Percentiles rank a stretch among this genome's conserved stretches.
Evolutionary conservation across 2,888 invertebrate genomes (phyloP).

Genomic region (Nomada fucata): DNA sequence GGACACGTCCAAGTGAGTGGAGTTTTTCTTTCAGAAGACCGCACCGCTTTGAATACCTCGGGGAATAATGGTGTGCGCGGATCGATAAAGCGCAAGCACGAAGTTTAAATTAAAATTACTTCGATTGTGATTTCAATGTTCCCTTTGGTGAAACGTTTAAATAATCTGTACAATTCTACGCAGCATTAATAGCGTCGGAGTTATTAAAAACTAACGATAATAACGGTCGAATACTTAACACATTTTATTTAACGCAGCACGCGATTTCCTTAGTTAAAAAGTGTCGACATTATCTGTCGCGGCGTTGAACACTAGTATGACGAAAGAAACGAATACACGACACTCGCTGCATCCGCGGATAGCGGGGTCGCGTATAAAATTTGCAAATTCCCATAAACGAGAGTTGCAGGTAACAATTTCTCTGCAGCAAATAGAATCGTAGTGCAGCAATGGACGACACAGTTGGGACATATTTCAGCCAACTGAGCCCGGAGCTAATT

Average conservation of each 20-base stretch:
- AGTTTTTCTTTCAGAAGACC: constrained; percentile 15
- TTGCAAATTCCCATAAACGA: constrained; percentile 7
- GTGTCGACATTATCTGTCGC: too few species aligned
- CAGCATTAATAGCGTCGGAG: too few species aligned
- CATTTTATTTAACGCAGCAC: too few species aligned
- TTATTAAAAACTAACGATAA: too few species aligned
- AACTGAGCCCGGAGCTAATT: constrained; percentile 73
- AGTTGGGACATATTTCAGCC: constrained; percentile 64
- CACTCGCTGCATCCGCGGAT: not conserved
- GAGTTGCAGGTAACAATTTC: constrained; percentile 25
- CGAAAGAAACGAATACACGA: too few species aligned
- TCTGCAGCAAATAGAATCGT: constrained; percentile 46
- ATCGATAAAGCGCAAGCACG: not conserved
- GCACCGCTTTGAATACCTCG: not conserved
- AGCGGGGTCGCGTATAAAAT: not conserved
- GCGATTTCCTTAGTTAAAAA: too few species aligned
- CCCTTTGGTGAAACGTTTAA: not conserved
- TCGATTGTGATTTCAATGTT: not conserved
- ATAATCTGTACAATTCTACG: too few species aligned
- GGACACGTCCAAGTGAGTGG: constrained; percentile 7
- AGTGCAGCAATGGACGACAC: constrained; percentile 67
- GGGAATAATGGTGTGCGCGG: constrained; percentile 13
- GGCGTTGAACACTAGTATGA: not conserved
- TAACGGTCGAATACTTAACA: too few species aligned
- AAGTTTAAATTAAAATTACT: not conserved